These are phyloP conservation scores for Deilephila porcellus DNA, from an alignment of 2,888 invertebrate genomes.

Conservation along the genomic window DNA sequence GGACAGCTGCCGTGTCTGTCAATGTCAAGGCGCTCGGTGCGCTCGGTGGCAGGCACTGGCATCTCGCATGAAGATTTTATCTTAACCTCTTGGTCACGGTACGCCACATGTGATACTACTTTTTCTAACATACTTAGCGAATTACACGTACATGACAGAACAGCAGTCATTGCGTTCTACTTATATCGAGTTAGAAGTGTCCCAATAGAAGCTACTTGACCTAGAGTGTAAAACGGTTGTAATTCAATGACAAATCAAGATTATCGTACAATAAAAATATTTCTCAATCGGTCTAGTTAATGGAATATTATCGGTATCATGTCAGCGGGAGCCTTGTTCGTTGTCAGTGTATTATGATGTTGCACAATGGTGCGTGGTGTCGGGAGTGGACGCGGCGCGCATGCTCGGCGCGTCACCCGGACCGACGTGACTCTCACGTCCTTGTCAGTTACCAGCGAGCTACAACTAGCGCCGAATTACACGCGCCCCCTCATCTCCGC, in stretches of 20 bases:
- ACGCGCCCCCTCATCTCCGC: slow-evolving; percentile 18
- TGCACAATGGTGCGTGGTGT: slow-evolving; percentile 64
- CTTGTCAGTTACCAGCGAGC: slow-evolving; percentile 50
- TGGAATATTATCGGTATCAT: slow-evolving; percentile 7
- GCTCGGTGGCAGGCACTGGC: background rate
- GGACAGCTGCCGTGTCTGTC: slow-evolving; percentile 13
- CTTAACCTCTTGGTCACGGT: slow-evolving; percentile 16
- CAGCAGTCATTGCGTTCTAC: slow-evolving; percentile 11
- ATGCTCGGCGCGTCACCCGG: slow-evolving; percentile 69
- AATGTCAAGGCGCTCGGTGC: slow-evolving; percentile 4
- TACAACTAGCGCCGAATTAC: slow-evolving; percentile 28
- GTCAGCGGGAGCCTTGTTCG: slow-evolving; percentile 47
- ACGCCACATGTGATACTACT: slow-evolving; percentile 18
- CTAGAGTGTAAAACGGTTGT: background rate
- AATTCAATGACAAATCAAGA: background rate
- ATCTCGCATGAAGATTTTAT: slow-evolving; percentile 17
- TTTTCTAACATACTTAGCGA: slow-evolving; percentile 17
- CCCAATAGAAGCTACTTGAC: background rate
- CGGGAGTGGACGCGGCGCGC: slow-evolving; percentile 58
- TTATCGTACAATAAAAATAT: background rate
- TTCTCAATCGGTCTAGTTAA: slow-evolving; percentile 9
- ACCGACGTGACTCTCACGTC: slow-evolving; percentile 67
- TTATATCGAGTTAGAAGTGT: background rate
- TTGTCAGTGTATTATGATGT: slow-evolving; percentile 54
- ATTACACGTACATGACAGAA: slow-evolving; percentile 5